phyloP scores from a whole-genome alignment of 2,888 invertebrate species.

The Calliscelio sp. region DNA sequence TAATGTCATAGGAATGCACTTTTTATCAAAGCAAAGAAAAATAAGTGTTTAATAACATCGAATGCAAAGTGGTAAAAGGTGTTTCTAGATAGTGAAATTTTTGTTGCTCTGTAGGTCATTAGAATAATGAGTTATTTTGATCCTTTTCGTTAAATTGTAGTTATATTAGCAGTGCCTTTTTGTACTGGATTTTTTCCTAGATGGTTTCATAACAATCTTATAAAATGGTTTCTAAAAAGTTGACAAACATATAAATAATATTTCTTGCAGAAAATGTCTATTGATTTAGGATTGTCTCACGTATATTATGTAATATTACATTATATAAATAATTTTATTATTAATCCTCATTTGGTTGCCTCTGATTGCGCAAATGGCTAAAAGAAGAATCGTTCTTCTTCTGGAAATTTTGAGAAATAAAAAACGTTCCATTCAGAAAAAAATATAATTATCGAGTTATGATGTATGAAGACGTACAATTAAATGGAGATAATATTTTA shows the following conservation, averaged over 20 bases:
- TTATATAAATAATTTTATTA: not conserved
- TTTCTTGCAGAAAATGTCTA: not conserved
- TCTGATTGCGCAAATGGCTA: not conserved
- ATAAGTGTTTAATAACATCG: not conserved
- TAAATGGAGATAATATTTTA: no score
- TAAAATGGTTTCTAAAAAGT: not conserved
- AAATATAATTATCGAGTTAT: no score
- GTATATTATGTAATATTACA: not conserved
- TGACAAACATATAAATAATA: not conserved
- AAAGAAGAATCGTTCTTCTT: not conserved
- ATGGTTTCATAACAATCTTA: not conserved
- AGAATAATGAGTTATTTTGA: constrained; percentile 1
- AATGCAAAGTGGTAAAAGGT: not conserved
- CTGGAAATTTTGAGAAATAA: no score
- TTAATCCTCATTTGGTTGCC: not conserved
- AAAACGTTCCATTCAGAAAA: no score
- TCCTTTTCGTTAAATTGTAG: not conserved
- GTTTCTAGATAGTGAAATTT: not conserved
- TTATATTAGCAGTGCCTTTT: no score
- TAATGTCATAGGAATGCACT: not conserved
- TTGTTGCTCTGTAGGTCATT: not conserved
- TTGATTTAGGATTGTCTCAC: not conserved
- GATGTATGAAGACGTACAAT: no score
- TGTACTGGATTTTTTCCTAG: not conserved
- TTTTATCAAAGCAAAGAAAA: not conserved